Conservation (phyloP, 2,888 invertebrate genomes). For the Alcis repandata region DNA sequence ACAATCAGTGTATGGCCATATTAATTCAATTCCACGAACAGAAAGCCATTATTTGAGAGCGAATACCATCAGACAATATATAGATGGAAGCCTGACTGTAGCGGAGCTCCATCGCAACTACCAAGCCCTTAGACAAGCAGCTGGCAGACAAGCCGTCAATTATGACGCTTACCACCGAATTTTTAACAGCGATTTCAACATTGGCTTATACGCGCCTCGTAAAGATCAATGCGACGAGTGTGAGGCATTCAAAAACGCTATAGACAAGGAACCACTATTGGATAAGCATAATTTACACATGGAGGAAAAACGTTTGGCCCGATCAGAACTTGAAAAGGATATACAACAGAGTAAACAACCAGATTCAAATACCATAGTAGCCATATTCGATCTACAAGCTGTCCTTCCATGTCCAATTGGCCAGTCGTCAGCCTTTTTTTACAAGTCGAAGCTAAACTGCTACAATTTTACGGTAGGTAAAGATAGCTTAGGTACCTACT, state of each 20-base stretch:
- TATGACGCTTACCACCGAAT: constrained; percentile 45
- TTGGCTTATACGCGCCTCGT: constrained; percentile 42
- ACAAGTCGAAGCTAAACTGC: constrained; percentile 33
- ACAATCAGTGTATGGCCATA: constrained; percentile 45
- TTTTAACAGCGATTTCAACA: constrained; percentile 40
- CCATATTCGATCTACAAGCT: constrained; percentile 34
- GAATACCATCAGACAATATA: constrained; percentile 44
- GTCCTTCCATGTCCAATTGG: constrained; percentile 39
- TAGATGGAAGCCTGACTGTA: constrained; percentile 49
- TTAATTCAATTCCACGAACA: constrained; percentile 47
- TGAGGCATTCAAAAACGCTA: constrained; percentile 46
- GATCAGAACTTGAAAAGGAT: constrained; percentile 6
- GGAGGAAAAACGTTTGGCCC: constrained; percentile 1
- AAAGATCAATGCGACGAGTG: constrained; percentile 50
- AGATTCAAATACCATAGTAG: constrained; percentile 20
- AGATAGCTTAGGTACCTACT: no score
- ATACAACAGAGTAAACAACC: constrained; percentile 10
- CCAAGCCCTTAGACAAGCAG: constrained; percentile 24
- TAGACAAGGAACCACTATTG: constrained; percentile 41
- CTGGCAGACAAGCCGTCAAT: constrained; percentile 37
- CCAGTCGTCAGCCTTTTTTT: constrained; percentile 41
- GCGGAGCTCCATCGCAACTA: constrained; percentile 49
- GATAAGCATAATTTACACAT: constrained; percentile 17
- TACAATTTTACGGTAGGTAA: constrained; percentile 20
- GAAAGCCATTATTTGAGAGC: constrained; percentile 50